Conservation (phyloP, 1,140 invertebrate species). For the Orius insidiosus region DNA sequence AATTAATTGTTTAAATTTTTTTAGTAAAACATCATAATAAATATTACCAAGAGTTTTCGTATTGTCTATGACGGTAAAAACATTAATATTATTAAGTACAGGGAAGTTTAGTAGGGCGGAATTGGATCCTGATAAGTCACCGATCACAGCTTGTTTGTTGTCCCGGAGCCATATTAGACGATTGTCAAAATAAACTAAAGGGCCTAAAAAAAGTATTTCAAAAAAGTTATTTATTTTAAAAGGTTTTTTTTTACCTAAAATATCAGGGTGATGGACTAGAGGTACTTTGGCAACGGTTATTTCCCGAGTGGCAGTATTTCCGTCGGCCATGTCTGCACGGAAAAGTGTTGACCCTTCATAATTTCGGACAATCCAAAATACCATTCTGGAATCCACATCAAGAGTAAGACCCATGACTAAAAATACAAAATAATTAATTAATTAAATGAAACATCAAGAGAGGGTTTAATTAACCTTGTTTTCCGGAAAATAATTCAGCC, state of each 20-base stretch:
- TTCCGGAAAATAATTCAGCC: slow-evolving; percentile 56
- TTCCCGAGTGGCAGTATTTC: slow-evolving; percentile 21
- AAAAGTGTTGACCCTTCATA: slow-evolving; percentile 55
- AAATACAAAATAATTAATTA: slow-evolving; percentile 20
- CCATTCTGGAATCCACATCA: slow-evolving; percentile 47
- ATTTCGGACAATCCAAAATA: slow-evolving; percentile 66
- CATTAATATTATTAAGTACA: slow-evolving; percentile 41
- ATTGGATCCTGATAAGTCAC: slow-evolving; percentile 56
- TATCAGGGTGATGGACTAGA: slow-evolving; percentile 30
- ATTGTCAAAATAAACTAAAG: slow-evolving; percentile 60
- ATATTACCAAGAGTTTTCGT: not conserved
- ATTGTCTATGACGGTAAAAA: slow-evolving; percentile 53
- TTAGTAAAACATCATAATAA: not conserved
- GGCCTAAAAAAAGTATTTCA: slow-evolving; percentile 23
- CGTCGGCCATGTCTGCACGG: slow-evolving; percentile 39
- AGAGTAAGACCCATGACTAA: slow-evolving; percentile 64
- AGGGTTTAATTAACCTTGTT: slow-evolving; percentile 35
- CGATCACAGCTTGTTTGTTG: slow-evolving; percentile 52
- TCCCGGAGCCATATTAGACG: slow-evolving; percentile 66
- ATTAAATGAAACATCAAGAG: not conserved
- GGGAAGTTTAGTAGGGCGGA: slow-evolving; percentile 49
- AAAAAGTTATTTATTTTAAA: slow-evolving; percentile 11
- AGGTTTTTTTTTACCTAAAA: slow-evolving; percentile 25
- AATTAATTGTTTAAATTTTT: slow-evolving; percentile 7
- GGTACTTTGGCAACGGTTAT: slow-evolving; percentile 29